Conservation (phyloP, 2,113 vertebrate genomes). For the Ameiurus melas region DNA sequence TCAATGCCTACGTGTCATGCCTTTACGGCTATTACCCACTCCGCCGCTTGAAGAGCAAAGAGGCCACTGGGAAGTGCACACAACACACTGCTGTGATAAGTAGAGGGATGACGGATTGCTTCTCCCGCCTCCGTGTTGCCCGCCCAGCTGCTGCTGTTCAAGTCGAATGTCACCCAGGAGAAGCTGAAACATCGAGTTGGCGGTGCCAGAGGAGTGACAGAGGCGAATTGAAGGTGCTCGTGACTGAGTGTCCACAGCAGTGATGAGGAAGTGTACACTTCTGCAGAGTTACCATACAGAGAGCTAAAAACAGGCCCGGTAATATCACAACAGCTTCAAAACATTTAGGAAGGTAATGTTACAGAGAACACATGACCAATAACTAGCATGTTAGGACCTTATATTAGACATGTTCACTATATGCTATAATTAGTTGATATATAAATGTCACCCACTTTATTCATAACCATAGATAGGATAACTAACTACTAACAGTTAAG, state of each 20-base stretch:
- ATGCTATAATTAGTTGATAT: not conserved
- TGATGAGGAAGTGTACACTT: constrained; percentile 50
- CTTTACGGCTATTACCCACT: constrained; percentile 64
- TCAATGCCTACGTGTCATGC: constrained; percentile 57
- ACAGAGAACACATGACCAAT: not conserved
- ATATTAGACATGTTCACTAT: not conserved
- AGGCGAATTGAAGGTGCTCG: constrained; percentile 48
- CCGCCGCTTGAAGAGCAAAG: constrained; percentile 56
- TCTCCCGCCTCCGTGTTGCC: constrained; percentile 51
- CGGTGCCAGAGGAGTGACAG: constrained; percentile 64
- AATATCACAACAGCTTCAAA: constrained; percentile 1
- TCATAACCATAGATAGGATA: not conserved
- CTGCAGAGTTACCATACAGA: constrained; percentile 54
- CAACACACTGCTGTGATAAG: constrained; percentile 66
- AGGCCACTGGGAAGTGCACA: constrained; percentile 65
- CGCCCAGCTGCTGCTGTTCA: constrained; percentile 63
- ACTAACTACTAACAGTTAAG: not conserved
- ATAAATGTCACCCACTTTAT: not conserved
- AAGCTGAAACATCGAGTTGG: constrained; percentile 73
- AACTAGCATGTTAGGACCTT: not conserved
- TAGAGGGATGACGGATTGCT: constrained; percentile 62
- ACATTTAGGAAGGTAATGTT: not conserved
- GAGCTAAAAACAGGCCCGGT: constrained; percentile 26
- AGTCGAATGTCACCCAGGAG: constrained; percentile 75
- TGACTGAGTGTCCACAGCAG: constrained; percentile 64